Percentiles rank a stretch among this genome's conserved stretches.
These are phyloP conservation scores for Adela reaumurella DNA, from an alignment of 2,888 invertebrate species.

Conservation along the genomic window DNA sequence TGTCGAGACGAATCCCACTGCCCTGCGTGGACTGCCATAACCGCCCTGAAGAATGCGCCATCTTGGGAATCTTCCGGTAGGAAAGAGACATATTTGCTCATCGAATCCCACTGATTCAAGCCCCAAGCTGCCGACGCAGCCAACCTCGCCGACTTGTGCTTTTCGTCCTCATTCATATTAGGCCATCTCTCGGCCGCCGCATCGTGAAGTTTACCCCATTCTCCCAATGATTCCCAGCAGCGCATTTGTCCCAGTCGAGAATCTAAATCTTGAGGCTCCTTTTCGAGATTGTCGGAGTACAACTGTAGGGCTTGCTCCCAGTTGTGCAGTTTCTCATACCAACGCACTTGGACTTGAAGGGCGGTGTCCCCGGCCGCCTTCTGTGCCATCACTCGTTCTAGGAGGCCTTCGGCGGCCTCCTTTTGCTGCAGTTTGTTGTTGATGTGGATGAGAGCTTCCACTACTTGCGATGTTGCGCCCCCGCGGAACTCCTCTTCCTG, in stretches of 20 bases:
- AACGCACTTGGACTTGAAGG: slow-evolving; percentile 73
- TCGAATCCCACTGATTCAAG: slow-evolving; percentile 87
- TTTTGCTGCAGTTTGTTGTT: slow-evolving; percentile 98
- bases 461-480: slow-evolving; percentile 78
- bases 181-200: slow-evolving; percentile 79
- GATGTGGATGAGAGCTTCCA: slow-evolving; percentile 91
- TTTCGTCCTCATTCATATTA: slow-evolving; percentile 53
- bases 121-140: slow-evolving; percentile 97
- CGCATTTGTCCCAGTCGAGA: slow-evolving; percentile 90
- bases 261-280: slow-evolving; percentile 67
- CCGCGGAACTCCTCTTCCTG: slow-evolving; percentile 89
- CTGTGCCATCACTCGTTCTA: slow-evolving; percentile 85
- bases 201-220: slow-evolving; percentile 87
- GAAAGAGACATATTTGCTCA: slow-evolving; percentile 86
- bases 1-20: slow-evolving; percentile 66
- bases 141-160: slow-evolving; percentile 75
- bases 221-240: slow-evolving; percentile 92
- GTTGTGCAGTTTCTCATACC: slow-evolving; percentile 98
- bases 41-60: slow-evolving; percentile 93
- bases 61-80: slow-evolving; percentile 93
- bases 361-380: slow-evolving; percentile 64
- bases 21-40: slow-evolving; percentile 81
- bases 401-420: slow-evolving; percentile 92
- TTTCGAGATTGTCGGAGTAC: slow-evolving; percentile 72
- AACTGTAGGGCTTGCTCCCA: slow-evolving; percentile 95